Evolutionary conservation across 2,888 invertebrate genomes (phyloP).

Genomic region (Biston betularia): DNA sequence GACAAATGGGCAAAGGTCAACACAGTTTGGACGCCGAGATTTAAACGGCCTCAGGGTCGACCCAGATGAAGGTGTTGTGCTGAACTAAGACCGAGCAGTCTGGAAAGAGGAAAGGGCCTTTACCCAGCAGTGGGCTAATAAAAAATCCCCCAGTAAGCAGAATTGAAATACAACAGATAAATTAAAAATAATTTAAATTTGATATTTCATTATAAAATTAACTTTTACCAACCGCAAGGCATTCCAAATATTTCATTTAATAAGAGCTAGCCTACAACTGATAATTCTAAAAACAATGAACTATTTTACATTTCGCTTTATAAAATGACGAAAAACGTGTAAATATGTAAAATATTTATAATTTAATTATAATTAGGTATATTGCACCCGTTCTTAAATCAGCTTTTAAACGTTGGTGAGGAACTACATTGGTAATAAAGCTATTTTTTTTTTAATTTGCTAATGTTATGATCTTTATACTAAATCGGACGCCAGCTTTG

Average conservation of each 20-base stretch:
- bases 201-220: neutral
- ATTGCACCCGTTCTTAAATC: constrained; percentile 45
- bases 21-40: too few species aligned
- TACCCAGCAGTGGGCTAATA: too few species aligned
- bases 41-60: too few species aligned
- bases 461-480: constrained; percentile 37
- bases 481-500: constrained; percentile 43
- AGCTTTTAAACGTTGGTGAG: constrained; percentile 41
- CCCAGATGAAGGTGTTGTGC: too few species aligned
- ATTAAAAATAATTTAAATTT: neutral
- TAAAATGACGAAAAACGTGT: constrained; percentile 48
- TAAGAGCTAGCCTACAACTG: constrained; percentile 43
- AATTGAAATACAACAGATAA: too few species aligned
- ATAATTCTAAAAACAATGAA: constrained; percentile 43
- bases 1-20: too few species aligned
- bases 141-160: too few species aligned
- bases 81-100: too few species aligned
- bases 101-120: too few species aligned
- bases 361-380: constrained; percentile 42
- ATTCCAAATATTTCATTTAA: constrained; percentile 32
- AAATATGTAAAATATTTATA: constrained; percentile 50
- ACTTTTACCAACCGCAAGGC: constrained; percentile 36
- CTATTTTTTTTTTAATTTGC: constrained; percentile 36
- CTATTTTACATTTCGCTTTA: constrained; percentile 45
- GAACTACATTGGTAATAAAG: constrained; percentile 47